Percentiles rank a stretch among this genome's conserved stretches.
phyloP scores from a whole-genome alignment of 2,113 vertebrate species.

The Nettapus auritus region DNA sequence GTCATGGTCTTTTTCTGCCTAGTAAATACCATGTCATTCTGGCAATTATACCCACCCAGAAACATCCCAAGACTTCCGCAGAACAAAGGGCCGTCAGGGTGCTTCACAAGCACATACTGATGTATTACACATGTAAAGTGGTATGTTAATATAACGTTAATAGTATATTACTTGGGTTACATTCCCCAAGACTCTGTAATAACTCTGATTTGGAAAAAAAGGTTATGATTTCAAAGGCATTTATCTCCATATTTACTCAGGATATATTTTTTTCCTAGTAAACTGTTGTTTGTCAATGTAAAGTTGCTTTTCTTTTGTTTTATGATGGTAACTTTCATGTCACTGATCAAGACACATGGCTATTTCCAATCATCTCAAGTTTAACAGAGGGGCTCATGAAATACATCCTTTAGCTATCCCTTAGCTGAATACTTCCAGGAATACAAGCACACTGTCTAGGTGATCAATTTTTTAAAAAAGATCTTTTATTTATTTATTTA shows the following conservation, averaged over 20 bases:
- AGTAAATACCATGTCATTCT: background rate
- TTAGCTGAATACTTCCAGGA: background rate
- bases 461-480: background rate
- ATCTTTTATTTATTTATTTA: no score
- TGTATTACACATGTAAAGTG: background rate
- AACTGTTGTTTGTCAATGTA: background rate
- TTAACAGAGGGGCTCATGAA: background rate
- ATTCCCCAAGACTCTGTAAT: conserved; percentile 12
- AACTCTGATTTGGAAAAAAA: background rate
- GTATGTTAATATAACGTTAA: conserved; percentile 9
- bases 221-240: background rate
- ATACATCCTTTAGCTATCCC: background rate
- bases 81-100: background rate
- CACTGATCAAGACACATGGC: background rate
- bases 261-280: background rate
- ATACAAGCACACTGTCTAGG: background rate
- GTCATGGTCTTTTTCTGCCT: background rate
- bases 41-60: conserved; percentile 10
- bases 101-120: background rate
- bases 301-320: background rate
- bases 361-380: background rate
- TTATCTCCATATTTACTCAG: background rate
- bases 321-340: background rate
- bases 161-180: background rate
- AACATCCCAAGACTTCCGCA: background rate